These are phyloP conservation scores for Lethenteron camtschaticum DNA, from an alignment of 2,113 vertebrate genomes.

Conservation along the genomic window DNA sequence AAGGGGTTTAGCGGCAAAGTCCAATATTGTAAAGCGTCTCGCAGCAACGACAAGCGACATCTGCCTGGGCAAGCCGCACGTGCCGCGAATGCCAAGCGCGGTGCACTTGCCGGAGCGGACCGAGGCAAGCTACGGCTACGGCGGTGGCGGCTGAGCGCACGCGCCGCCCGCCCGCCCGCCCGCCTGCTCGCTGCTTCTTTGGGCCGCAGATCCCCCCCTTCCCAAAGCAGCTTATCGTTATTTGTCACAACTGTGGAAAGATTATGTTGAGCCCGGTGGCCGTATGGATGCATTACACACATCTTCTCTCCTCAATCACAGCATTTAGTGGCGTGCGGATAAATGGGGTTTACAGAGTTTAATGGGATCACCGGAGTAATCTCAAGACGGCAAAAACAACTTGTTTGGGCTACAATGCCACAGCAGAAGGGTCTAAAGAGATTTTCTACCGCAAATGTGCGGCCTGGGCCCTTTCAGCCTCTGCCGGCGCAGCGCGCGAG, in stretches of 20 bases:
- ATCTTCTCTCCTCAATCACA: constrained; percentile 1
- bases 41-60: no score
- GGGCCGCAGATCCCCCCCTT: background rate
- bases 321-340: constrained; percentile 2
- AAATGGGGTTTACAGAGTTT: constrained; percentile 5
- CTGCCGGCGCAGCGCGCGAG: no score
- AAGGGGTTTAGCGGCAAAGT: no score
- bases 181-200: no score
- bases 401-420: constrained; percentile 3
- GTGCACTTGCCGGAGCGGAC: no score
- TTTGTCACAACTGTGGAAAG: constrained; percentile 3
- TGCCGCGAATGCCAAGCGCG: no score
- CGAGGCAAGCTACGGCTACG: no score
- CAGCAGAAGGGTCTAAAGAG: background rate
- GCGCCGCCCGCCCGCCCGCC: no score
- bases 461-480: no score
- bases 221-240: constrained; percentile 6
- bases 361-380: constrained; percentile 5
- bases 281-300: constrained; percentile 3
- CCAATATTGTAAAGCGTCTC: no score
- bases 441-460: background rate
- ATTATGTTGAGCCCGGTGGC: constrained; percentile 1
- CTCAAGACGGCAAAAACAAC: constrained; percentile 5
- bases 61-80: no score
- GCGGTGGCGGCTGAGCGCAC: no score